These are phyloP conservation scores for Proisotoma minuta DNA, from an alignment of 2,888 invertebrate genomes.

Conservation along the genomic window DNA sequence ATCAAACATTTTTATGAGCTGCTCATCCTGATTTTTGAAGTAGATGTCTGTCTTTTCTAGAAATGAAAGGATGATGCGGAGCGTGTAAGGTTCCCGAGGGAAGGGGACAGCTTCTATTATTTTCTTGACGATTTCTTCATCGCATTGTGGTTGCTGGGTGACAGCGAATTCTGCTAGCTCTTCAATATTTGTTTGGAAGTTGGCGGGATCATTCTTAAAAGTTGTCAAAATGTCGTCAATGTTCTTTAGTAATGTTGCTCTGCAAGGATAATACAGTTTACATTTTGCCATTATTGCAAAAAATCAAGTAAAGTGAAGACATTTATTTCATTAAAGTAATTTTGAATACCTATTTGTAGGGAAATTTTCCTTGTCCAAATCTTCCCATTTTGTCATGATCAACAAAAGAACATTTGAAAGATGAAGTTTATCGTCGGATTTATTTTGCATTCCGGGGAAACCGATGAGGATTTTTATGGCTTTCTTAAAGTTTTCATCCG, in stretches of 20 bases:
- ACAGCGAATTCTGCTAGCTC: not conserved
- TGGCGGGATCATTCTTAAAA: not conserved
- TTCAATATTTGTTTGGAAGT: too few species aligned
- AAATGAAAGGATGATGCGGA: not conserved
- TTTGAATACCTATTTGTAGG: not conserved
- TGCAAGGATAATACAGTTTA: too few species aligned
- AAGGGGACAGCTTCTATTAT: not conserved
- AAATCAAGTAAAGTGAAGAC: too few species aligned
- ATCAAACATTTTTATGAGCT: not conserved
- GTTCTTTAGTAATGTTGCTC: too few species aligned
- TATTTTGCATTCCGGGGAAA: not conserved
- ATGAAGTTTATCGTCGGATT: not conserved
- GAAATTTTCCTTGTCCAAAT: not conserved
- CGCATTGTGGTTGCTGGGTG: not conserved
- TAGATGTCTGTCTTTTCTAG: not conserved
- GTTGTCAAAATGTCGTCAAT: not conserved
- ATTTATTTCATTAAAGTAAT: too few species aligned
- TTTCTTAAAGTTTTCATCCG: not conserved
- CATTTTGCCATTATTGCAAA: too few species aligned
- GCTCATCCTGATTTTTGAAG: not conserved
- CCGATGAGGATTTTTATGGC: not conserved
- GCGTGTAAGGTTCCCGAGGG: not conserved
- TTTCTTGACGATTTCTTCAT: not conserved
- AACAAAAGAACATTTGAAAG: not conserved
- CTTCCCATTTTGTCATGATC: not conserved